phyloP scores from a whole-genome alignment of 1,140 invertebrate genomes.

The Phymastichus coffea region DNA sequence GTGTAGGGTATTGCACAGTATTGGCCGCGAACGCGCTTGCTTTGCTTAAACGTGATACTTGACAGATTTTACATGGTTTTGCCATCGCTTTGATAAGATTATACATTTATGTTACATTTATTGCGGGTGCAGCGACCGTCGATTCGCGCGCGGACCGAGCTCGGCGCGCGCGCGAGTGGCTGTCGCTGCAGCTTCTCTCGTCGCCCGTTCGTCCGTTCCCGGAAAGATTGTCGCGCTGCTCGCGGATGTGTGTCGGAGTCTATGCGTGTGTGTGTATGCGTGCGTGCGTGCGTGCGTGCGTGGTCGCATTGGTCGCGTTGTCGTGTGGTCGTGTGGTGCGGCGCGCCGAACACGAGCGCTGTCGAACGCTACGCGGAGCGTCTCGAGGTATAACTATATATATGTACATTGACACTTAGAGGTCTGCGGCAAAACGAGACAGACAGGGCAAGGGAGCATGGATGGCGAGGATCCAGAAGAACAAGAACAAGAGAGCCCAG shows the following conservation, averaged over 20 bases:
- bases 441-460: too few species aligned
- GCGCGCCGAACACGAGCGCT: neutral
- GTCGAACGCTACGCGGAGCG: neutral
- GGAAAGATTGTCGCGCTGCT: too few species aligned
- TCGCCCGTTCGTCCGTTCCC: too few species aligned
- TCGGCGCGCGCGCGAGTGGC: neutral
- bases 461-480: too few species aligned
- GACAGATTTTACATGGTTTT: slow-evolving; percentile 23
- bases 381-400: neutral
- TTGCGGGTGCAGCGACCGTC: slow-evolving; percentile 47
- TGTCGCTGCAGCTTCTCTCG: too few species aligned
- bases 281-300: neutral
- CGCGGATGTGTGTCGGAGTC: too few species aligned
- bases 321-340: neutral
- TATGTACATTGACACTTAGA: too few species aligned
- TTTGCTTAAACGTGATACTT: slow-evolving; percentile 12
- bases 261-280: neutral
- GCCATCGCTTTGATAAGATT: slow-evolving; percentile 36
- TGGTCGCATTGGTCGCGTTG: too few species aligned
- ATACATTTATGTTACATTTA: slow-evolving; percentile 53
- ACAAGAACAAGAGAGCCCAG: too few species aligned
- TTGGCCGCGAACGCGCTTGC: slow-evolving; percentile 32
- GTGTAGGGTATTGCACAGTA: slow-evolving; percentile 23
- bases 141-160: neutral
- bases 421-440: too few species aligned